Evolutionary conservation across 2,797 vertebrate genomes (phyloP).

Genomic region (Spinus olivaceus): DNA sequence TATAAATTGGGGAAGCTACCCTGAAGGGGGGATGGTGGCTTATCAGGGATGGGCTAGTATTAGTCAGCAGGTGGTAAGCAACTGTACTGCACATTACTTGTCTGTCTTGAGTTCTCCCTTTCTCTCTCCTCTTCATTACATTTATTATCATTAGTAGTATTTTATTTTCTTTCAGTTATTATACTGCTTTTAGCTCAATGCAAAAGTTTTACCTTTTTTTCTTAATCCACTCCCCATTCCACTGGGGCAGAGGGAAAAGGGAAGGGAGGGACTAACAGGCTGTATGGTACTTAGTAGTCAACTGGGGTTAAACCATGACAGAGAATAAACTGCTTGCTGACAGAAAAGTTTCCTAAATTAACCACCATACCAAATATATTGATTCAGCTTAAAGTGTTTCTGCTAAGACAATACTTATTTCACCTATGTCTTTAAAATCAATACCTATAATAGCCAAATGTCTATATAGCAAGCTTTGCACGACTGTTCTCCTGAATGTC

Average conservation of each 20-base stretch:
- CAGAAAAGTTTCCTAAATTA: neutral
- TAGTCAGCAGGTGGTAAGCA: neutral
- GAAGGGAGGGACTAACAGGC: rapidly evolving
- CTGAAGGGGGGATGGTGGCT: neutral
- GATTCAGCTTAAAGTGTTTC: neutral
- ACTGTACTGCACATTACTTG: neutral
- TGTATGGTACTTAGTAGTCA: neutral
- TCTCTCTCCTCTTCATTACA: neutral
- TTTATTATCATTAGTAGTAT: neutral
- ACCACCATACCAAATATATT: neutral
- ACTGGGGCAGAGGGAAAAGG: neutral
- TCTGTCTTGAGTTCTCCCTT: neutral
- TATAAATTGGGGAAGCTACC: neutral
- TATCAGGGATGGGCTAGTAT: neutral
- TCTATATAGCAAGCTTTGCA: neutral
- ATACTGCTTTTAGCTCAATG: neutral
- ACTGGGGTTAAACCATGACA: neutral
- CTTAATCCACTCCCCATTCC: neutral
- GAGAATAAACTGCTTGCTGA: neutral
- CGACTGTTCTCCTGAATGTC: neutral
- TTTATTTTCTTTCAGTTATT: neutral
- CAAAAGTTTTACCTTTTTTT: neutral
- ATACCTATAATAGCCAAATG: neutral
- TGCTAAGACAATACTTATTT: neutral
- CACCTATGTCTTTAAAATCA: neutral